Evolutionary conservation across 2,113 vertebrate species (phyloP).

Genomic region (Bombycilla garrulus): DNA sequence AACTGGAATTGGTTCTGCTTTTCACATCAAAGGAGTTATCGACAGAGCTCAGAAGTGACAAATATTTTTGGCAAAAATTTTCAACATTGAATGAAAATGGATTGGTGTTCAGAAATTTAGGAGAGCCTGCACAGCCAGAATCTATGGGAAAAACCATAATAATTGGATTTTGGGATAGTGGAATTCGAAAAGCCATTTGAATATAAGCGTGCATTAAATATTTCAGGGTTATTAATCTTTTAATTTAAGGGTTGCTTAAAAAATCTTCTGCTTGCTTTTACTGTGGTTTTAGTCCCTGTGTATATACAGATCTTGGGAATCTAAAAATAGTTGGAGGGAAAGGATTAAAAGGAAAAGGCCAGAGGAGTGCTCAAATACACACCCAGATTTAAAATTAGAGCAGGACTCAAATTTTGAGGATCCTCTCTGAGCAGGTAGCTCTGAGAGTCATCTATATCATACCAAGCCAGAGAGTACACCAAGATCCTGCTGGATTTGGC

Average conservation of each 20-base stretch:
- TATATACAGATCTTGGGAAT: background rate
- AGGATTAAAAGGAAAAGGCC: background rate
- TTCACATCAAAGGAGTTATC: background rate
- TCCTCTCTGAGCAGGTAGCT: background rate
- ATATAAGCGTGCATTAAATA: background rate
- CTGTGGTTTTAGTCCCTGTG: background rate
- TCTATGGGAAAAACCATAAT: background rate
- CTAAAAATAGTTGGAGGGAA: background rate
- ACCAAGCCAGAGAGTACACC: background rate
- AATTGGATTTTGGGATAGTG: background rate
- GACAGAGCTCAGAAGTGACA: fast-evolving
- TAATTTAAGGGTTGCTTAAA: background rate
- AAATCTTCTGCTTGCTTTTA: background rate
- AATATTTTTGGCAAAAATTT: background rate
- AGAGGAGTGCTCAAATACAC: background rate
- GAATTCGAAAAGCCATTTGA: background rate
- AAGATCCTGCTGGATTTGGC: background rate
- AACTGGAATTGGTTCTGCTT: background rate
- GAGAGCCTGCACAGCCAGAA: background rate
- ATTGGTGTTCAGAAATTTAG: background rate
- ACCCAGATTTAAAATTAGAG: background rate
- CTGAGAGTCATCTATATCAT: background rate
- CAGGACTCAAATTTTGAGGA: background rate
- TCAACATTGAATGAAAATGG: background rate
- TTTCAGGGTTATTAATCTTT: background rate